Base-by-base conservation (phyloP, 2,113 vertebrate genomes). In the Embiotoca jacksoni region DNA sequence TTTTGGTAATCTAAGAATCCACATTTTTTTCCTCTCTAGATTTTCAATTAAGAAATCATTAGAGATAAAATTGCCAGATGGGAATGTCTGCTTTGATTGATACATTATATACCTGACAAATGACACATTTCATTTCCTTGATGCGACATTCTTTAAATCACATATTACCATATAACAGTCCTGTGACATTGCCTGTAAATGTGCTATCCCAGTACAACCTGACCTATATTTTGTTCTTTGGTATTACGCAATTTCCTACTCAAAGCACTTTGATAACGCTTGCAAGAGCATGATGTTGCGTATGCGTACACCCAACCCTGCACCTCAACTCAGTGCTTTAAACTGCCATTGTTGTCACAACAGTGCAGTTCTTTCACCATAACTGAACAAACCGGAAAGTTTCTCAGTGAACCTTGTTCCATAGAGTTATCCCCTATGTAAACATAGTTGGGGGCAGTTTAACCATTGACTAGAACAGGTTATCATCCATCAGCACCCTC, bases 391-490 rank as follows among this genome's bases (percentile, higher is more conserved):
- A 72, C n/a, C 41, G 30, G 44, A 70, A 61, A 62, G 5, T n/a
- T 67, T 36, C 14, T 35, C 23, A 33, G 6, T 81, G 67, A 81
- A 72, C 80, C 65, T 82, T 88, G 79, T 13, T 64, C 64, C 49
- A 15, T 32, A 15, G 32, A 8, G 3, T 37, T 37, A 3, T 68
- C 13, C 37, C 4, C 13, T 16, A 4, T 36, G n/a, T 32, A n/a
- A 70, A 9, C 54, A 30, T 63, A 49, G 10, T 39, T 36, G 6
- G 1, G 55, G 31, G 8, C 11, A 16, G 81, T 89, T 23, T 84
- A 81, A 75, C 7, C 63, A 81, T 83, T 88, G 46, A 85, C 74
- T n/a, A 56, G 44, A 71, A 10, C 13, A 41, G 14, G 35, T 80
- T 46, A 53, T 49, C 41, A 58, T 72, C 49, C 35, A 71, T 41